Percentiles rank a stretch among this genome's conserved stretches.
Evolutionary conservation across 2,113 vertebrate species (phyloP).

Genomic region (Hypanus sabinus): DNA sequence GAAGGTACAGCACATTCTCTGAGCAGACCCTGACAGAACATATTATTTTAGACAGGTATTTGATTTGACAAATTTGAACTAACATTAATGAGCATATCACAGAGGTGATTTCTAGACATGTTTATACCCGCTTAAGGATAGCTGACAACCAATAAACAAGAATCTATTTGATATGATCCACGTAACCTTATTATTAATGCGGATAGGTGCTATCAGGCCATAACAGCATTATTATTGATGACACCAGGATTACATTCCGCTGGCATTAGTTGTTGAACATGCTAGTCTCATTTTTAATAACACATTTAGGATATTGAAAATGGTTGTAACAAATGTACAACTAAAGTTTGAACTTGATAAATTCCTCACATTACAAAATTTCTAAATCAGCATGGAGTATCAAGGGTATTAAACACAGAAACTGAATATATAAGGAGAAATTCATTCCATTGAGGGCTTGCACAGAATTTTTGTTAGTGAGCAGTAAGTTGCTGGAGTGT

Average conservation of each 20-base stretch:
- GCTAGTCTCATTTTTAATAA: background rate
- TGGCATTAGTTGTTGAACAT: background rate
- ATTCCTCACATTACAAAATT: background rate
- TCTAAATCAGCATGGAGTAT: background rate
- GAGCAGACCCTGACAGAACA: no score
- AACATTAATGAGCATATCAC: background rate
- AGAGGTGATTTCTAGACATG: background rate
- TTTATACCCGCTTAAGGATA: background rate
- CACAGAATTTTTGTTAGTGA: no score
- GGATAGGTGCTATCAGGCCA: background rate
- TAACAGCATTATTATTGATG: background rate
- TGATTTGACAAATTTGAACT: background rate
- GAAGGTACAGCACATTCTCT: no score
- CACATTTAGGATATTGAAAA: background rate
- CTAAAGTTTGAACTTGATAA: background rate
- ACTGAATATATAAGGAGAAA: background rate
- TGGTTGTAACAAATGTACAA: background rate
- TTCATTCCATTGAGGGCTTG: background rate
- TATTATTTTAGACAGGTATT: no score
- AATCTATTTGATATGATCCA: background rate
- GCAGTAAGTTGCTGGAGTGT: no score
- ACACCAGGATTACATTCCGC: no score
- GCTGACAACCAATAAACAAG: background rate
- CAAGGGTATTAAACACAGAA: background rate
- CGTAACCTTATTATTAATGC: background rate